A percentile compares a stretch with the other conserved stretches of the same genome.
phyloP scores from a whole-genome alignment of 2,113 vertebrate genomes.

The Parotia lawesii region DNA sequence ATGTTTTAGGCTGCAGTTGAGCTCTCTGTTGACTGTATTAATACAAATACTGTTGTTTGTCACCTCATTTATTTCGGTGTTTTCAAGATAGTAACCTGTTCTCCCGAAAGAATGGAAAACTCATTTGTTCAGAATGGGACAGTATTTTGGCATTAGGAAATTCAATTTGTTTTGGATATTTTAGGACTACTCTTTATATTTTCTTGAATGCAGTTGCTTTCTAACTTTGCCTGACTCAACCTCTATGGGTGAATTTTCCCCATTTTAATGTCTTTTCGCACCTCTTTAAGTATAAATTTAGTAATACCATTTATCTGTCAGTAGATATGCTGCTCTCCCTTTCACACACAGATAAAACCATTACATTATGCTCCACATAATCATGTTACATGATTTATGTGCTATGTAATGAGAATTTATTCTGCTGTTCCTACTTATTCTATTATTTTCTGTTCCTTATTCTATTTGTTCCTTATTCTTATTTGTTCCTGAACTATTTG shows the following conservation, averaged over 20 bases:
- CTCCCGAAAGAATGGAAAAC: neutral
- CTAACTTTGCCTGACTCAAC: neutral
- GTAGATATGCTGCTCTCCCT: neutral
- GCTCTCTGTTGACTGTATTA: neutral
- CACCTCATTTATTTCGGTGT: neutral
- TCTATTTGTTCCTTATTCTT: too few species aligned
- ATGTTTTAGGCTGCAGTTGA: neutral
- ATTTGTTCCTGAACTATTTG: too few species aligned
- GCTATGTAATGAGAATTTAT: neutral
- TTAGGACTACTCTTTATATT: neutral
- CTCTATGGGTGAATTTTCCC: neutral
- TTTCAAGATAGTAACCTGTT: neutral
- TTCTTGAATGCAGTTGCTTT: neutral
- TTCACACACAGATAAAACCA: neutral
- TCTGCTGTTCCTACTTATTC: neutral
- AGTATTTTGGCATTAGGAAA: neutral
- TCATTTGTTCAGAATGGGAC: neutral
- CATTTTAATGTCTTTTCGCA: neutral
- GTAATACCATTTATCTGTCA: neutral
- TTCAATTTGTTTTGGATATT: neutral
- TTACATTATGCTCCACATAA: neutral
- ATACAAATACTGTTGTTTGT: neutral
- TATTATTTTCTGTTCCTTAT: neutral
- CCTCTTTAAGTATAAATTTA: neutral
- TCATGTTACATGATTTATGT: too few species aligned